Evolutionary conservation across 2,113 vertebrate genomes (phyloP).

Genomic region (Calyptomena viridis): DNA sequence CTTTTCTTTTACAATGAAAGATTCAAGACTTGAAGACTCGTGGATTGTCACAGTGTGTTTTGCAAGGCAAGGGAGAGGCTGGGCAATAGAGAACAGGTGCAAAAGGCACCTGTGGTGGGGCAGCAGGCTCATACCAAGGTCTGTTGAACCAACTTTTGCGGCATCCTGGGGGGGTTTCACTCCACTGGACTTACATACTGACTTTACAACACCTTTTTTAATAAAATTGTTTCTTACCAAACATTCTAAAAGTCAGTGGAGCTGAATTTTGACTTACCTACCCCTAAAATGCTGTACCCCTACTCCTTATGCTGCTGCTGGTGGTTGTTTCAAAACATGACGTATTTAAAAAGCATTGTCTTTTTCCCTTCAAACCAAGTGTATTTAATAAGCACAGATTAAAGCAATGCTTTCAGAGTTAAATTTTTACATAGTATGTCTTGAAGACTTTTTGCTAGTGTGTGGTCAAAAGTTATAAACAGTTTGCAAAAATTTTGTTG

Average conservation of each 20-base stretch:
- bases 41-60: constrained; percentile 19
- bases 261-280: not conserved
- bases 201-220: not conserved
- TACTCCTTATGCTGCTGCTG: not conserved
- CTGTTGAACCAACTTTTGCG: not conserved
- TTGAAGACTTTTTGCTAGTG: not conserved
- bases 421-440: not conserved
- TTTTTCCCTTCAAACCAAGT: not conserved
- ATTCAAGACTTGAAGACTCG: constrained; percentile 3
- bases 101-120: not conserved
- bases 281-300: not conserved
- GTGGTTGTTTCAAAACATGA: not conserved
- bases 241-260: not conserved
- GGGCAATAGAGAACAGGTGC: not conserved
- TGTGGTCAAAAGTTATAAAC: too few species aligned
- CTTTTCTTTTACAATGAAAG: constrained; percentile 26
- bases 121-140: not conserved
- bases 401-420: not conserved
- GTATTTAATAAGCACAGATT: not conserved
- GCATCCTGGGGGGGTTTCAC: not conserved
- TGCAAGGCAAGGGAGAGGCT: not conserved
- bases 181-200: not conserved
- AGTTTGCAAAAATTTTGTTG: too few species aligned
- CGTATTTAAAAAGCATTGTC: not conserved
- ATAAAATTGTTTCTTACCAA: not conserved